A percentile compares a stretch with the other conserved stretches of the same genome.
phyloP scores from a whole-genome alignment of 2,113 vertebrate species.

The Pterophyllum scalare region DNA sequence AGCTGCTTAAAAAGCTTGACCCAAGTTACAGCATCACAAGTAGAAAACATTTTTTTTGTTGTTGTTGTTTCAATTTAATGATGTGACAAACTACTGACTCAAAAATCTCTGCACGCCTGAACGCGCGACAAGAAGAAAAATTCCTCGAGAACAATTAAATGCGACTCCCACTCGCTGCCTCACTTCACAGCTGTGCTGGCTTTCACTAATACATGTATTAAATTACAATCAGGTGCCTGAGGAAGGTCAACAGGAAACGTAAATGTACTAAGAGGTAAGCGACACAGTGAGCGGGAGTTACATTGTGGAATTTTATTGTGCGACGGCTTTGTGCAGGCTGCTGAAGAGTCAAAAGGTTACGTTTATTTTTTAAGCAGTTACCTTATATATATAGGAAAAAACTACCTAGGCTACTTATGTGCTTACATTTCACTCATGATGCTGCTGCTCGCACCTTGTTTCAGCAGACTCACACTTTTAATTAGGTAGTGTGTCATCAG shows the following conservation, averaged over 20 bases:
- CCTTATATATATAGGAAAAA: too few species aligned
- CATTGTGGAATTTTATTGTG: background rate
- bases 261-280: background rate
- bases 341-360: background rate
- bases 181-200: background rate
- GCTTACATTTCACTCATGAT: background rate
- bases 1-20: background rate
- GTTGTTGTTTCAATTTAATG: background rate
- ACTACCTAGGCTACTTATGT: background rate
- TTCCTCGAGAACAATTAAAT: background rate
- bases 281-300: background rate
- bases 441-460: background rate
- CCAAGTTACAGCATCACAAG: background rate
- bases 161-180: background rate
- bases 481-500: background rate
- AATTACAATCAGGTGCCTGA: background rate
- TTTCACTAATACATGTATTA: background rate
- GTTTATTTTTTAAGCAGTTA: background rate
- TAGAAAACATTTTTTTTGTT: slow-evolving; percentile 3
- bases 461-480: background rate
- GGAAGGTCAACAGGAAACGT: background rate
- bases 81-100: background rate
- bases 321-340: background rate
- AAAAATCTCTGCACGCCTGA: background rate
- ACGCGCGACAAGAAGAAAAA: background rate